These are phyloP conservation scores for Brevipalpus yothersi DNA, from an alignment of 1,140 invertebrate genomes.

Conservation along the genomic window DNA sequence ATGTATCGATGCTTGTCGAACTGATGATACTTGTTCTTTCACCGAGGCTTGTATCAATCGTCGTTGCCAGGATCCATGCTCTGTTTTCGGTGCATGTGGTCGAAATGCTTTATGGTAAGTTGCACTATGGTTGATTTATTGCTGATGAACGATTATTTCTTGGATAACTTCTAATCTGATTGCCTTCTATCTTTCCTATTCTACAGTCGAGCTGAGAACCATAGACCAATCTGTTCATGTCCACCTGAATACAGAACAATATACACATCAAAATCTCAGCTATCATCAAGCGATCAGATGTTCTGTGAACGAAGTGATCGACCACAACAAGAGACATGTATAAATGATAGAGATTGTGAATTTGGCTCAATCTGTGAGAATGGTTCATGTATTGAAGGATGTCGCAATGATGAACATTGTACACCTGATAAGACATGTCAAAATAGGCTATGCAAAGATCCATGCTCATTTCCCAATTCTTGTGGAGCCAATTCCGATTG, in stretches of 20 bases:
- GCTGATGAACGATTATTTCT: too few relatives aligned
- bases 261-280: slow-evolving; percentile 7
- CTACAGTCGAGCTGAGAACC: slow-evolving; percentile 35
- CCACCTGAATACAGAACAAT: slow-evolving; percentile 30
- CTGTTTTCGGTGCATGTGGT: slow-evolving; percentile 42
- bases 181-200: too few relatives aligned
- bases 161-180: too few relatives aligned
- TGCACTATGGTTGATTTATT: too few relatives aligned
- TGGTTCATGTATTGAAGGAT: slow-evolving; percentile 4
- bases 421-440: slow-evolving; percentile 37
- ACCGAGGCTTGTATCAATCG: slow-evolving; percentile 65
- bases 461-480: slow-evolving; percentile 23
- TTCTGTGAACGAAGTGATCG: slow-evolving; percentile 8
- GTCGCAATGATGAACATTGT: slow-evolving; percentile 9
- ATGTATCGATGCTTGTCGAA: slow-evolving; percentile 34
- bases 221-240: slow-evolving; percentile 45
- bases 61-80: slow-evolving; percentile 51
- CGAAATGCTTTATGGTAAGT: slow-evolving; percentile 34
- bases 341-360: slow-evolving; percentile 12
- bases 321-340: slow-evolving; percentile 7
- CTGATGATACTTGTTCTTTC: slow-evolving; percentile 63
- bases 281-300: too few relatives aligned
- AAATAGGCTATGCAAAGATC: slow-evolving; percentile 52
- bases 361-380: slow-evolving; percentile 17
- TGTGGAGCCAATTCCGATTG: slow-evolving; percentile 67